Base-by-base conservation (phyloP, 2,113 vertebrate species). In the Ochotona princeps region DNA sequence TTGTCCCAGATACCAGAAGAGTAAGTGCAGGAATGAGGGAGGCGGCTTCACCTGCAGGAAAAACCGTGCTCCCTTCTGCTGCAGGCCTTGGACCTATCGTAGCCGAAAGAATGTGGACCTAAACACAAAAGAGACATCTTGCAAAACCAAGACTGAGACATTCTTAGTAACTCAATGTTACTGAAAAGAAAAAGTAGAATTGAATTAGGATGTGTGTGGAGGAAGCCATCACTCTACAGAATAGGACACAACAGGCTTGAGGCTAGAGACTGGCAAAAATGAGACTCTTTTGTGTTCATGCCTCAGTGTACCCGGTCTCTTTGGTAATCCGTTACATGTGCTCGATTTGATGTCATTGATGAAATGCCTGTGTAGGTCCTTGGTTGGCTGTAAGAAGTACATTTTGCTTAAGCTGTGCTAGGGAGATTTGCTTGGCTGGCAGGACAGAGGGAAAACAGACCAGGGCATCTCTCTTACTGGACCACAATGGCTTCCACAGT, bases 341-440 rank as follows among this genome's bases (percentile, higher is more conserved):
- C n/a, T 72, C 75, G n/a, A n/a, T 90, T 76, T 86, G 89, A 76
- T 94, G 79, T 82, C 83, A 11, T 14, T 2, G 5, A 87, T 47
- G 25, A 44, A 51, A 82, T 84, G 67, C 38, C 32, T 67, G 17
- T 14, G 6, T 47, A 35, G 70, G 51, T 14, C 67, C 78, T 44
- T 83, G 65, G 75, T 72, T 91, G 13, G 28, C 38, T 76, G 0
- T n/a, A 35, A 83, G 73, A 28, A 78, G 20, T 9, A 17, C 30
- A 7, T n/a, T 63, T 96, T 47, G 49, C 11, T 7, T n/a, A 69
- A 74, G 6, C 54, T 35, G 38, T 44, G 57, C 73, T 87, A 67
- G 87, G 23, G 74, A 81, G 78, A 51, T 65, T 80, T 54, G 60
- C 32, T 83, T 32, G 87, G 60, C 78, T 44, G 81, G 47, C 73